Evolutionary conservation across 1,140 invertebrate species (phyloP).

Genomic region (Kradibia gibbosae): DNA sequence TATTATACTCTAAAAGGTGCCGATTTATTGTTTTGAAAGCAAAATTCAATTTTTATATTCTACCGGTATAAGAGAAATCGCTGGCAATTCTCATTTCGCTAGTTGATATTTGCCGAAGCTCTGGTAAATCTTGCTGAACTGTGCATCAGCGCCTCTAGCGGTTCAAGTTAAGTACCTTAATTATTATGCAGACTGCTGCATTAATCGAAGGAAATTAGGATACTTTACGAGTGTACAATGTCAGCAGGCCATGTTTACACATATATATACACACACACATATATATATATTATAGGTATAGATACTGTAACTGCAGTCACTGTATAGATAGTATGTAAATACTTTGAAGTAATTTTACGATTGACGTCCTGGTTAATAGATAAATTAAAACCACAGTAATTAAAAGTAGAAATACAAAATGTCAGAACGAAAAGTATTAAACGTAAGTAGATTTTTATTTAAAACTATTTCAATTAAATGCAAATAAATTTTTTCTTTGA

Average conservation of each 20-base stretch:
- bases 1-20: too few species aligned
- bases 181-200: too few species aligned
- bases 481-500: slow-evolving; percentile 16
- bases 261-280: background rate
- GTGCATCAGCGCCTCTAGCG: background rate
- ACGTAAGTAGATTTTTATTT: slow-evolving; percentile 57
- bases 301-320: background rate
- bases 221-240: background rate
- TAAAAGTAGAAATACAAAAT: slow-evolving; percentile 51
- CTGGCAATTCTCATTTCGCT: too few species aligned
- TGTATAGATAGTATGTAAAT: too few species aligned
- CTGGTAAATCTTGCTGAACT: background rate
- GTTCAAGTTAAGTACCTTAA: too few species aligned
- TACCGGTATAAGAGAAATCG: too few species aligned
- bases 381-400: background rate
- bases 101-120: background rate
- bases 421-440: slow-evolving; percentile 65
- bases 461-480: slow-evolving; percentile 27
- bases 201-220: too few species aligned
- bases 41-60: too few species aligned
- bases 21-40: too few species aligned
- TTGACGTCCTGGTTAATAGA: background rate
- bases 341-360: background rate
- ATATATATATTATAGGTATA: background rate
- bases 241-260: background rate